Evolutionary conservation across 2,888 invertebrate genomes (phyloP).

Genomic region (Cecidostiba fungosa): DNA sequence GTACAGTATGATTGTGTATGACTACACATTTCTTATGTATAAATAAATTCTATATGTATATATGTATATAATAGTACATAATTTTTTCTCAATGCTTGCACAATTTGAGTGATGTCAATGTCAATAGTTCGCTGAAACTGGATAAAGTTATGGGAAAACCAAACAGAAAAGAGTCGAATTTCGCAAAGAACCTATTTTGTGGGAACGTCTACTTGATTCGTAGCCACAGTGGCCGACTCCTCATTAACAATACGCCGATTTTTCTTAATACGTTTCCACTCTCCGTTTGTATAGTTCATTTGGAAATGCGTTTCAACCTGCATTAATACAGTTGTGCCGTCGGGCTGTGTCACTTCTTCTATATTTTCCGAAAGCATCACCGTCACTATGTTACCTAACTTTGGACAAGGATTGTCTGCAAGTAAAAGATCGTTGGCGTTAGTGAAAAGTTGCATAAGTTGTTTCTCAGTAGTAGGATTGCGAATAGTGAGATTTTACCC

Average conservation of each 20-base stretch:
- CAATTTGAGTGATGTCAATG: conserved; percentile 14
- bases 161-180: conserved; percentile 21
- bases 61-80: conserved; percentile 48
- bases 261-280: conserved; percentile 97
- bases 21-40: conserved; percentile 25
- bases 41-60: conserved; percentile 52
- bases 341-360: conserved; percentile 92
- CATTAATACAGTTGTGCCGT: conserved; percentile 90
- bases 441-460: not conserved
- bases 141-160: conserved; percentile 46
- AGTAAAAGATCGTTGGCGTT: conserved; percentile 59
- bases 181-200: conserved; percentile 49
- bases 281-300: conserved; percentile 98
- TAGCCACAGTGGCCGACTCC: conserved; percentile 74
- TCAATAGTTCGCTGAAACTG: conserved; percentile 5
- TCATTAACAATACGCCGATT: conserved; percentile 86
- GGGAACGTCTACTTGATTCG: conserved; percentile 69
- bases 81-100: conserved; percentile 35
- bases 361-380: conserved; percentile 96
- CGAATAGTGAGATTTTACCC: conserved; percentile 81
- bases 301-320: conserved; percentile 97
- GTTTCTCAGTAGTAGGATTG: not conserved
- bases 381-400: conserved; percentile 96
- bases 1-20: conserved; percentile 25
- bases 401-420: conserved; percentile 97